A percentile compares a stretch with the other conserved stretches of the same genome.
Conservation (phyloP, 2,113 vertebrate genomes). For the Nerophis lumbriciformis region DNA sequence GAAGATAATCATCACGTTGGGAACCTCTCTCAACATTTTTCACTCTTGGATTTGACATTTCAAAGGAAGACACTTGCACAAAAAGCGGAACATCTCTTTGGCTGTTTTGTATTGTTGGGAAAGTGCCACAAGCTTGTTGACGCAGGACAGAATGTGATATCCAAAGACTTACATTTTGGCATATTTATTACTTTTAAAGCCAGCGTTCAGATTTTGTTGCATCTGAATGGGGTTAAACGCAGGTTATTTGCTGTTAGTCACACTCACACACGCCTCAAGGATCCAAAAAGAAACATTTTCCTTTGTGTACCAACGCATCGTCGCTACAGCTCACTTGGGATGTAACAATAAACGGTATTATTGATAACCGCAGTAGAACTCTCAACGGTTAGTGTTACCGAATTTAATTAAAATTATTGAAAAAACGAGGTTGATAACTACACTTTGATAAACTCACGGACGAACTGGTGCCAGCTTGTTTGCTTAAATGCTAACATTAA, state of each 20-base stretch:
- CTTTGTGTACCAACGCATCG: conserved; percentile 40
- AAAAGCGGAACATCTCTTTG: conserved; percentile 49
- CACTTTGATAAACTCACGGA: no score
- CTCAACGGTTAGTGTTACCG: no score
- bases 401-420: no score
- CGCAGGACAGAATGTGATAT: conserved; percentile 45
- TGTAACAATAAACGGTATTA: no score
- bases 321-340: conserved; percentile 13
- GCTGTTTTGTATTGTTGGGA: conserved; percentile 48
- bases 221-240: conserved; percentile 61
- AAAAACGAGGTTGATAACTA: no score
- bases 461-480: no score
- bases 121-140: conserved; percentile 51
- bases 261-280: conserved; percentile 44
- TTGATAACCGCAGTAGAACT: no score
- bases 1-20: conserved; percentile 11
- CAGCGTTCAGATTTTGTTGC: conserved; percentile 42
- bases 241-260: conserved; percentile 45
- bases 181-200: conserved; percentile 68
- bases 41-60: conserved; percentile 42
- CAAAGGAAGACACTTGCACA: conserved; percentile 34
- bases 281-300: conserved; percentile 46
- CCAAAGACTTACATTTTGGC: conserved; percentile 61
- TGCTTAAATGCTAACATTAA: no score
- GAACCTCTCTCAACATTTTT: conserved; percentile 3